Base-by-base conservation (phyloP, 1,140 invertebrate species). In the Gerris buenoi region DNA sequence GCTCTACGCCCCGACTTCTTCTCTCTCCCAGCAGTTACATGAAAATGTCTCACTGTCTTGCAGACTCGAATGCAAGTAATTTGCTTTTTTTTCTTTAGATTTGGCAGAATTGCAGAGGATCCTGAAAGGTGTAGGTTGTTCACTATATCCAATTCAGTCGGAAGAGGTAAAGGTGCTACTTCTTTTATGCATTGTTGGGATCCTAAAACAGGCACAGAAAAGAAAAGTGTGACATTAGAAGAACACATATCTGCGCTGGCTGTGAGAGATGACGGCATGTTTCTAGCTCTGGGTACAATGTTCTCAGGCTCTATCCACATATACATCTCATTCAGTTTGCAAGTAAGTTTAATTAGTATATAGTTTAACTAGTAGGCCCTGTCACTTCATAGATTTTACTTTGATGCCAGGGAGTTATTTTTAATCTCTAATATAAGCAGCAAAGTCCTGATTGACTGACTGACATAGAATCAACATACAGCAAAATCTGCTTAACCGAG, bases 251-350 rank as follows among this genome's bases (percentile, higher is more conserved):
- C 91, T 1, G 89, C 91, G 14, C 77, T 97, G 66, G 88, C 92
- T 15, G 89, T 97, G 5, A 86, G 93, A 67, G 87, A 92, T 74
- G 90, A 96, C 82, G 95, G 94, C 0, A 82, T 88, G 72, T 98
- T 92, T 77, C 81, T 97, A 1, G 93, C 90, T 67, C 84, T 95
- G 18, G 95, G 94, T 3, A 95, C 91, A 25, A 94, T 96, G 89
- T 90, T 90, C 71, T 88, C 87, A 66, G 94, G 94, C 61, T 90
- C 86, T 74, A 89, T 98, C 5, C 86, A 89, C 67, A 89, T 97
- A 72, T 93, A 91, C 73, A 85, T 95, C 65, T 87, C 91, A 28
- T 97, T 95, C 78, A 97, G 89, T 81, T 81, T 97, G 73, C 89
- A 91, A 84, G 90, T 93, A 74, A 73, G 68, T 72, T 67, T 61